Evolutionary conservation across 2,113 vertebrate species (phyloP).

Genomic region (Pygoscelis adeliae): DNA sequence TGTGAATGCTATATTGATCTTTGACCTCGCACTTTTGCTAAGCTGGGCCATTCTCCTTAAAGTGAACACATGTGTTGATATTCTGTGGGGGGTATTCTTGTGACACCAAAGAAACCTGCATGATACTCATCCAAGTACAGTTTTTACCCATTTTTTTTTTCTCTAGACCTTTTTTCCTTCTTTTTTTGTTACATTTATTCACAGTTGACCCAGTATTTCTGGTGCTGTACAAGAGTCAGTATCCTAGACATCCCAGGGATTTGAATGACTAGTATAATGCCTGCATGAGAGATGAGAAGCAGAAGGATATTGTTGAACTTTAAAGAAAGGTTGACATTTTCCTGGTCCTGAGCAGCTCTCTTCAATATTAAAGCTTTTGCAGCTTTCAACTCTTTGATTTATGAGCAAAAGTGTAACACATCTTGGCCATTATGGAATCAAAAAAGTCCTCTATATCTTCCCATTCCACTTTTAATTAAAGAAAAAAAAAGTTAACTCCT

Average conservation of each 20-base stretch:
- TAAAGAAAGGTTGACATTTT: constrained; percentile 75
- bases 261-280: constrained; percentile 70
- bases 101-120: constrained; percentile 12
- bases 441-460: constrained; percentile 60
- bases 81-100: background rate
- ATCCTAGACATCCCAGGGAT: constrained; percentile 66
- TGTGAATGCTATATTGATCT: background rate
- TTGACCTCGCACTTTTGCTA: background rate
- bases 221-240: constrained; percentile 48
- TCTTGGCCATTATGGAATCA: constrained; percentile 66
- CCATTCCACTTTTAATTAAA: constrained; percentile 55
- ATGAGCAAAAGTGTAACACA: constrained; percentile 57
- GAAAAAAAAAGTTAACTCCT: background rate
- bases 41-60: constrained; percentile 18
- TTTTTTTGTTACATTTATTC: constrained; percentile 49
- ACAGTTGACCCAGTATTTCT: constrained; percentile 67
- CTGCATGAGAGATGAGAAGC: constrained; percentile 69
- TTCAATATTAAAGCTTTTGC: constrained; percentile 70
- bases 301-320: constrained; percentile 69
- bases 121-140: background rate
- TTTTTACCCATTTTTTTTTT: background rate
- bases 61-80: background rate
- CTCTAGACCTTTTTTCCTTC: background rate
- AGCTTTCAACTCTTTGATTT: constrained; percentile 71
- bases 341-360: constrained; percentile 62